Evolutionary conservation across 37 sponge, comb jelly and placozoan species (phyloP), one percentile per base, ranked within the genome.

Genomic region (Cliona cf. orientalis): DNA sequence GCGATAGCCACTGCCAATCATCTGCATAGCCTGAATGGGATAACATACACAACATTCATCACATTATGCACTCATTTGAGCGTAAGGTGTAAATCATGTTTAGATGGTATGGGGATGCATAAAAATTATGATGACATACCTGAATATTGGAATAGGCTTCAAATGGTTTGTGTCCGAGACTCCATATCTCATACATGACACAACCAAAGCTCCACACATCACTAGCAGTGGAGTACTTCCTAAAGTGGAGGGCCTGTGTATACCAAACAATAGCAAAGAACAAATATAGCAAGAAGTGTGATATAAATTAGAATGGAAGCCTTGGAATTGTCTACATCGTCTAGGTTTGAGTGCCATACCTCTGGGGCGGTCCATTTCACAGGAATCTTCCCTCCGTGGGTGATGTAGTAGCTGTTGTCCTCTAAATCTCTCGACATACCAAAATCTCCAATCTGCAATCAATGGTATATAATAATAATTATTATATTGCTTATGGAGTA

Each of bases 401-500:
- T 60, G 60, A 23, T 55, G 81, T n/a, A 7, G 71, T 83, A 72
- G 37, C 74, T 46, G 31, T 38, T 61, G 31, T 83, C 56, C n/a
- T 40, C 35, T 32, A 83, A 83, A n/a, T n/a, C n/a, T n/a, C n/a
- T n/a, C n/a, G n/a, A n/a, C n/a, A n/a, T n/a, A n/a, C n/a, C n/a
- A n/a, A 83, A 83, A 37, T 83, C 84, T 29, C 74, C 75, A 74
- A 83, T 83, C 76, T 83, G 32, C 35, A 17, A 35, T 21, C 17
- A 49, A 49, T 11, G 55, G 11, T 19, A 49, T 17, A 49, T 49
- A 19, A 49, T 17, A 49, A 49, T 49, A 49, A 49, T 49, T 49
- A 49, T 49, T 19, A 19, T 17, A 19, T 11, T 49, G 55, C 17
- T 49, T 49, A 17, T 11, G 11, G 17, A 49, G 17, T 11, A n/a